Evolutionary conservation across 23 tunicate genomes (phyloP).

Genomic region (Halocynthia aurantium): DNA sequence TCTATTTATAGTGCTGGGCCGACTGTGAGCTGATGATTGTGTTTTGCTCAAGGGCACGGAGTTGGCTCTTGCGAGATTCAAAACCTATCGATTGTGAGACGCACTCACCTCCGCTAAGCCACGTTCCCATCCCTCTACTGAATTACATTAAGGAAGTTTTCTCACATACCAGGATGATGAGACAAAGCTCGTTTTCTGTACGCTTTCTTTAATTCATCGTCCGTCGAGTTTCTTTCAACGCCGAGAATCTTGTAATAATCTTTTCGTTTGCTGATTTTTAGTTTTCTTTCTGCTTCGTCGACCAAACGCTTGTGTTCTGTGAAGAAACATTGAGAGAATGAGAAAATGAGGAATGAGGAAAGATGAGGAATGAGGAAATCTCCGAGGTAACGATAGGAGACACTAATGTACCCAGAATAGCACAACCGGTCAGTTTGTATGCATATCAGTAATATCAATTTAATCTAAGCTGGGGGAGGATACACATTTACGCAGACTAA

Average conservation of each 20-base stretch:
- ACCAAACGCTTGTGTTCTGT: slow-evolving; percentile 59
- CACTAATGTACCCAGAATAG: too few relatives aligned
- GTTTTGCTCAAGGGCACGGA: too few relatives aligned
- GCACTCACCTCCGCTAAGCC: too few relatives aligned
- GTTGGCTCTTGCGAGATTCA: neutral
- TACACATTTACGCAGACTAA: too few relatives aligned
- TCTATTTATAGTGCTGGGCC: too few relatives aligned
- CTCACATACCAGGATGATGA: slow-evolving; percentile 20
- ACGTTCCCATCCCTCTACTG: neutral
- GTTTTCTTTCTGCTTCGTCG: slow-evolving; percentile 44
- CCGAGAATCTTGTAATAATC: slow-evolving; percentile 88
- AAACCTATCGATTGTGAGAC: neutral
- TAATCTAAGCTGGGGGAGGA: too few relatives aligned
- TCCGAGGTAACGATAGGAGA: too few relatives aligned
- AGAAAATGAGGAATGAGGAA: too few relatives aligned
- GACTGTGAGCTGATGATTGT: too few relatives aligned
- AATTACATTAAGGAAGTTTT: neutral
- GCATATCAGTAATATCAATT: too few relatives aligned
- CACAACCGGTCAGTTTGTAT: too few relatives aligned
- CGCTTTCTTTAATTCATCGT: slow-evolving; percentile 79
- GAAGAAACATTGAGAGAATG: neutral
- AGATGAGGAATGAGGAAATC: too few relatives aligned
- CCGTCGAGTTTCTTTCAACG: slow-evolving; percentile 48
- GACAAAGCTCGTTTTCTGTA: slow-evolving; percentile 21
- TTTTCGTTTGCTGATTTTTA: slow-evolving; percentile 70